Evolutionary conservation across 2,888 invertebrate species (phyloP).

Genomic region (Mesorhabditis belari): DNA sequence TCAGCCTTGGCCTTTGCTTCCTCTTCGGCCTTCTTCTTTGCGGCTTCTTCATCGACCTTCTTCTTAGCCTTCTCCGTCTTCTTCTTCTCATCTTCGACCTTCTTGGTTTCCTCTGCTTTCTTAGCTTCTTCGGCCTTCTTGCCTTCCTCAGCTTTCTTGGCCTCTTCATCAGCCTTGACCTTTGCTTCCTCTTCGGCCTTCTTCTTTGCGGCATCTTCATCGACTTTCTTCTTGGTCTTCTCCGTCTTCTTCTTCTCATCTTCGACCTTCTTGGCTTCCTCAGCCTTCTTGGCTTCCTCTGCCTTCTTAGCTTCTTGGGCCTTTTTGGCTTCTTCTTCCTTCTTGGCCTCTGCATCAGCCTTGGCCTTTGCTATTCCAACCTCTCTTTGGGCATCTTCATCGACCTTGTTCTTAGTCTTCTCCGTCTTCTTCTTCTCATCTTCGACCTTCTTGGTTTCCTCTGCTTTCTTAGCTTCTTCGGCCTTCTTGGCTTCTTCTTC

Average conservation of each 20-base stretch:
- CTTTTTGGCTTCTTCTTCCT: not conserved
- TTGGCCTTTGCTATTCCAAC: too few species aligned
- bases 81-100: not conserved
- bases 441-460: slow-evolving; percentile 2
- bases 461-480: not conserved
- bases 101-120: not conserved
- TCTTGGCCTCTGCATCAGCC: not conserved
- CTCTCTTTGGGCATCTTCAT: not conserved
- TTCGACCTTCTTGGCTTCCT: slow-evolving; percentile 3
- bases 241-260: not conserved
- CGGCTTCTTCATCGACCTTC: slow-evolving; percentile 3
- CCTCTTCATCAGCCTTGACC: not conserved
- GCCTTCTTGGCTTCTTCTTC: slow-evolving; percentile 9
- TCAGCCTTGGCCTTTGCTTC: not conserved
- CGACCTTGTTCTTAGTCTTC: not conserved
- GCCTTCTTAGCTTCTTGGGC: slow-evolving; percentile 7
- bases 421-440: not conserved
- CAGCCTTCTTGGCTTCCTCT: not conserved
- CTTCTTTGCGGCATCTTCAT: not conserved
- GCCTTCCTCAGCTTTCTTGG: slow-evolving; percentile 4
- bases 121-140: slow-evolving; percentile 1
- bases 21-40: not conserved
- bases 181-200: not conserved
- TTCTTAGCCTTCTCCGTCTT: slow-evolving; percentile 5
- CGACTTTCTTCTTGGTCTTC: not conserved